Evolutionary conservation across 2,888 invertebrate species (phyloP), one percentile per base, ranked within the genome.

Genomic region (Chrysolina haemoptera): DNA sequence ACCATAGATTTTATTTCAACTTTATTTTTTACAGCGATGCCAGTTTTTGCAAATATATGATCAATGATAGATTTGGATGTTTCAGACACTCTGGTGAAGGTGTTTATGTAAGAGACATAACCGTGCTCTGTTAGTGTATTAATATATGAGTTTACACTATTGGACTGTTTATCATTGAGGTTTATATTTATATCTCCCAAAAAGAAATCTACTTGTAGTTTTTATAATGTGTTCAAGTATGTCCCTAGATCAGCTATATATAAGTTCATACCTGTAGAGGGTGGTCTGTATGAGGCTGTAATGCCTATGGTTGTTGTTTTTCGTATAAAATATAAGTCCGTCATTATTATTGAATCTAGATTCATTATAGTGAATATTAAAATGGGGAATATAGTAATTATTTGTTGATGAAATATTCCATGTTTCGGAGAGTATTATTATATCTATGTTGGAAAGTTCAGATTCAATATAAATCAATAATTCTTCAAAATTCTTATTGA

Each of bases 101-200:
- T 20, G 59, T 20, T 59, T 59, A 59, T 18, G 18, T 59, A 59
- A 20, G 59, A 59, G 59, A 59, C 14, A 20, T 20, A 59, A 59
- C 59, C 22, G 14, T 59, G 20, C 22, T 59, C 59, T 59, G 59
- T 59, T 59, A 20, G 22, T 59, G 59, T 20, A 59, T 20, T 53
- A 53, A 53, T 53, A 53, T 53, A 53, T 53, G 53, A 53, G 59
- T 59, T 59, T 59, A 22, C 59, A 22, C 22, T 59, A 22, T 59
- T 59, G 22, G 59, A 59, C 8, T 20, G 59, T 18, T 18, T 59
- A 20, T 59, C 59, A 14, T 59, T 59, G 20, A 59, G 59, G 22
- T 59, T 59, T 59, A 59, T 59, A 59, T 59, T 59, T 18, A 59
- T 59, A 59, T 20, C 59, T 22, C 59, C 22, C 14, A 59, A 20